Conservation (phyloP, 2,888 invertebrate species). For the Schizotus pectinicornis region DNA sequence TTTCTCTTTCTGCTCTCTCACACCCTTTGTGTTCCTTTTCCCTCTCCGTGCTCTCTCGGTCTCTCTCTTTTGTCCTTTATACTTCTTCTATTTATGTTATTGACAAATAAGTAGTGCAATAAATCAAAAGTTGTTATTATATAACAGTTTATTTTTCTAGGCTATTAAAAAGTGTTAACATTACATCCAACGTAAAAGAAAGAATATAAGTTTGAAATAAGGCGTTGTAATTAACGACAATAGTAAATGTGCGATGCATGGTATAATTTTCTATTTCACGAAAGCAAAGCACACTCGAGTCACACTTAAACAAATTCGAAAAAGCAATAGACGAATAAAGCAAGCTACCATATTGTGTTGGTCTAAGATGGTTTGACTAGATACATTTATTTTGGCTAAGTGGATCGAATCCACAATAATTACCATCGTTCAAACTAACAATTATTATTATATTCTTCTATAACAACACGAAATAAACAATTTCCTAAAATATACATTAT, state of each 20-base stretch:
- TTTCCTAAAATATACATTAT: slow-evolving; percentile 27
- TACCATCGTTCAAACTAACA: slow-evolving; percentile 27
- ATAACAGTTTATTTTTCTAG: slow-evolving; percentile 33
- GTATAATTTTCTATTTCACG: slow-evolving; percentile 19
- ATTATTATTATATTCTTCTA: slow-evolving; percentile 23
- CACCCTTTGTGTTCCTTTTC: too few relatives aligned
- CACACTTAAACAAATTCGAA: slow-evolving; percentile 22
- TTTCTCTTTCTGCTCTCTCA: too few relatives aligned
- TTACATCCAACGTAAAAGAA: slow-evolving; percentile 18
- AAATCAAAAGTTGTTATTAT: slow-evolving; percentile 5
- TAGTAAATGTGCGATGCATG: slow-evolving; percentile 18
- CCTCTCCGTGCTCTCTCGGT: too few relatives aligned
- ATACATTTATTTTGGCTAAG: slow-evolving; percentile 31
- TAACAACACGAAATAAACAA: slow-evolving; percentile 29
- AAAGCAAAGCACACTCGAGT: slow-evolving; percentile 27
- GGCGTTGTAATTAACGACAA: not conserved
- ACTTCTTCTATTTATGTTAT: too few relatives aligned
- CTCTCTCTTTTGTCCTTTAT: too few relatives aligned
- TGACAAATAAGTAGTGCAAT: not conserved
- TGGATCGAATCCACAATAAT: slow-evolving; percentile 13
- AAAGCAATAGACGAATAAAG: slow-evolving; percentile 31
- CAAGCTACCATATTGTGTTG: slow-evolving; percentile 29
- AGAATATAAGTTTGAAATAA: slow-evolving; percentile 15
- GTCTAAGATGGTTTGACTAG: slow-evolving; percentile 28
- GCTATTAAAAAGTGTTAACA: slow-evolving; percentile 27